phyloP scores from a whole-genome alignment of 2,797 vertebrate species.

The Neomorphus geoffroyi region DNA sequence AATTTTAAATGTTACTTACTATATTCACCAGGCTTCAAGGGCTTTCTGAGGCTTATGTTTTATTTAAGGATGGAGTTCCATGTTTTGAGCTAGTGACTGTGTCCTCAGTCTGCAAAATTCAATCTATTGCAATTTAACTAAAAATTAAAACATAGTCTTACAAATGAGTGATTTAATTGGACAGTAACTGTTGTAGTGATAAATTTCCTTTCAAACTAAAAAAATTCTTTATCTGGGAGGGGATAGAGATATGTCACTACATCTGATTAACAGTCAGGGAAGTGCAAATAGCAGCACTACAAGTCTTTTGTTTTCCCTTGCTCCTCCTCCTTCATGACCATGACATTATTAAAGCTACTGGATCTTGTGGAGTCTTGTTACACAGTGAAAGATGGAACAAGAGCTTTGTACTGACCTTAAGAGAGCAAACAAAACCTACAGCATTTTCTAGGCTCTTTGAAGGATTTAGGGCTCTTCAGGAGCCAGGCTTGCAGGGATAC shows the following conservation, averaged over 20 bases:
- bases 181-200: not conserved
- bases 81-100: not conserved
- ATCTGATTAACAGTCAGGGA: not conserved
- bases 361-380: not conserved
- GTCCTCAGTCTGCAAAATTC: slow-evolving; percentile 31
- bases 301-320: not conserved
- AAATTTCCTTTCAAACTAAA: slow-evolving; percentile 4
- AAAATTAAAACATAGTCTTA: not conserved
- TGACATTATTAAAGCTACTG: not conserved
- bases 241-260: not conserved
- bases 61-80: slow-evolving; percentile 59
- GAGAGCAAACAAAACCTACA: not conserved
- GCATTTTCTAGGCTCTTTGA: not conserved
- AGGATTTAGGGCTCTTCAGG: not conserved
- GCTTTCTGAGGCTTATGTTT: slow-evolving; percentile 48
- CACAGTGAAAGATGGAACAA: not conserved
- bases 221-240: not conserved
- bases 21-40: slow-evolving; percentile 34
- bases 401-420: not conserved
- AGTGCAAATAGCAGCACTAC: not conserved
- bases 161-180: slow-evolving; percentile 50
- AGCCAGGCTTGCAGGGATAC: not conserved
- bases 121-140: not conserved
- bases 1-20: slow-evolving; percentile 46
- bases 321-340: not conserved